Evolutionary conservation across 1,140 invertebrate species (phyloP), one percentile per base, ranked within the genome.

Genomic region (Hydropsyche tenuis): DNA sequence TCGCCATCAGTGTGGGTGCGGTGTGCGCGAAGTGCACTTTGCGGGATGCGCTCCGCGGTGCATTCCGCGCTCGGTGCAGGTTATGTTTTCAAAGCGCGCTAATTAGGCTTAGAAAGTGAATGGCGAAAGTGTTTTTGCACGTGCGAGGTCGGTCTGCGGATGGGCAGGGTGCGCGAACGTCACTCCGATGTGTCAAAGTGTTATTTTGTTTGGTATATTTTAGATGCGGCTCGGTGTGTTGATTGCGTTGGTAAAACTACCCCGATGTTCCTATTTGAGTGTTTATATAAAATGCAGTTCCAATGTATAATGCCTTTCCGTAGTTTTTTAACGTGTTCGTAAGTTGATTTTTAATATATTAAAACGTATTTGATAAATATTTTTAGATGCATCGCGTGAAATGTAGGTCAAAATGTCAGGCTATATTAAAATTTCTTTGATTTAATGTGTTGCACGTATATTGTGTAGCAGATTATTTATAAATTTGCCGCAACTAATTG

Each of bases 361-460:
- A n/a, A n/a, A n/a, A n/a, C n/a, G n/a, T n/a, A n/a, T n/a, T n/a
- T n/a, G n/a, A n/a, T n/a, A n/a, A n/a, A 7, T 70, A 70, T 70
- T 70, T 69, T 42, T 2, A 25, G 12, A 46, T 25, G 42, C 18
- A 56, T 42, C 12, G 51, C 46, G 51, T 56, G 23, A 37, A 53
- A 70, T 56, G 25, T 70, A 46, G 68, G 68, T 70, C 68, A 70
- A 25, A 37, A 12, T 43, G 48, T 70, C 66, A 46, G 23, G 43
- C 22, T 69, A 43, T 20, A 66, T 48, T 27, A 23, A 69, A 69
- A 30, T 20, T 2, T n/a, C 42, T n/a, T 53, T 46, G 23, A 43
- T 12, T 45, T 1, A 20, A 66, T 66, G 11, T 30, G 3, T 9
- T 3, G 9, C 30, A 37, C 30, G 30, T 37, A 4, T 37, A 4